Conservation (phyloP, 2,113 vertebrate species). For the Echinops telfairi region DNA sequence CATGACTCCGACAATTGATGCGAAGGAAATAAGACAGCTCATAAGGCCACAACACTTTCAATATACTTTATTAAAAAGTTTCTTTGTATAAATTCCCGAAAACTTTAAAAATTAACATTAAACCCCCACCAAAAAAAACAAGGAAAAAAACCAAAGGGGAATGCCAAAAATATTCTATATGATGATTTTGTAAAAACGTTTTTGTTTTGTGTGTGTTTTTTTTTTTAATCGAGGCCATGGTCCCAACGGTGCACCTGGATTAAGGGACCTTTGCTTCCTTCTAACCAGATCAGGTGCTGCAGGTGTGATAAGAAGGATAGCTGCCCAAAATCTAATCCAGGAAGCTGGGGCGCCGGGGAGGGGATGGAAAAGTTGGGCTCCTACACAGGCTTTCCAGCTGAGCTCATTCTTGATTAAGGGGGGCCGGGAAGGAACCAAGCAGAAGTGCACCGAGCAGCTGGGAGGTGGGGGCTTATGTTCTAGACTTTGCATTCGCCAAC, state of each 20-base stretch:
- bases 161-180: slow-evolving; percentile 81
- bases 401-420: slow-evolving; percentile 74
- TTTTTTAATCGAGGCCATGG: slow-evolving; percentile 80
- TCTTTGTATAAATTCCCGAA: slow-evolving; percentile 89
- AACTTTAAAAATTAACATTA: slow-evolving; percentile 87
- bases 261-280: slow-evolving; percentile 69
- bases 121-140: slow-evolving; percentile 60
- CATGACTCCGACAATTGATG: not conserved
- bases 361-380: slow-evolving; percentile 27
- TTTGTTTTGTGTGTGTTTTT: too few species aligned
- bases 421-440: slow-evolving; percentile 76
- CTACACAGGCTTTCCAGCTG: slow-evolving; percentile 76
- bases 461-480: slow-evolving; percentile 19
- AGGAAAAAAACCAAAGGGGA: slow-evolving; percentile 80
- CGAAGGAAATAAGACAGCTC: not conserved
- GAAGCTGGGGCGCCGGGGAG: not conserved
- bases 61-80: slow-evolving; percentile 91
- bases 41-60: slow-evolving; percentile 80
- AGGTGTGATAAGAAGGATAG: slow-evolving; percentile 67
- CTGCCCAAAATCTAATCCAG: slow-evolving; percentile 70
- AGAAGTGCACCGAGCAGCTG: slow-evolving; percentile 71
- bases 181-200: slow-evolving; percentile 74
- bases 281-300: slow-evolving; percentile 57
- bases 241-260: slow-evolving; percentile 85
- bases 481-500: slow-evolving; percentile 58